These are phyloP conservation scores for Drosophila putrida DNA, from an alignment of 2,888 invertebrate species.

Conservation along the genomic window DNA sequence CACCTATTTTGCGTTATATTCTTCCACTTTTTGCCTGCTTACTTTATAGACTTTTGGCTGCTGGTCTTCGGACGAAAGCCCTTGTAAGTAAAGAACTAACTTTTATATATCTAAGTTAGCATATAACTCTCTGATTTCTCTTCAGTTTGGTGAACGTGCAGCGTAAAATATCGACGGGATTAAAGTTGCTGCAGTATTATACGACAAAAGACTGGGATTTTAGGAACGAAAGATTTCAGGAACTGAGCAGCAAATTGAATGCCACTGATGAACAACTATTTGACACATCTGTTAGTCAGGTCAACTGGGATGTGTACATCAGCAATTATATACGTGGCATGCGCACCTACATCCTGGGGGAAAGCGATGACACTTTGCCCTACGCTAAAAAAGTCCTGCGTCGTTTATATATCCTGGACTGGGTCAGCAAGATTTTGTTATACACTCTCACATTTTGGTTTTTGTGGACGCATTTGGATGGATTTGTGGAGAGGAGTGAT, in stretches of 20 bases:
- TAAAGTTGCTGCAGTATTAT: conserved; percentile 90
- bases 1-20: conserved; percentile 90
- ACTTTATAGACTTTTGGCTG: conserved; percentile 90
- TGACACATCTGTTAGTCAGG: conserved; percentile 86
- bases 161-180: conserved; percentile 87
- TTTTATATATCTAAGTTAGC: neutral
- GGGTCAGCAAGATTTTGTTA: conserved; percentile 76
- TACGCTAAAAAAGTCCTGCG: conserved; percentile 86
- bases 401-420: conserved; percentile 86
- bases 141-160: conserved; percentile 88
- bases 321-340: conserved; percentile 92
- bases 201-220: conserved; percentile 93
- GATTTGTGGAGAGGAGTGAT: conserved; percentile 77
- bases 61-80: conserved; percentile 90
- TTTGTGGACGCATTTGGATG: conserved; percentile 83
- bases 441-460: conserved; percentile 81
- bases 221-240: conserved; percentile 87
- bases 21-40: conserved; percentile 92
- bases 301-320: conserved; percentile 89
- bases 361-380: conserved; percentile 91
- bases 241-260: conserved; percentile 86
- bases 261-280: conserved; percentile 88
- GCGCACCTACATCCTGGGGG: conserved; percentile 93
- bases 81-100: conserved; percentile 88
- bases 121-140: conserved; percentile 33